Base-by-base conservation (phyloP, 2,113 vertebrate species). In the Spea bombifrons region DNA sequence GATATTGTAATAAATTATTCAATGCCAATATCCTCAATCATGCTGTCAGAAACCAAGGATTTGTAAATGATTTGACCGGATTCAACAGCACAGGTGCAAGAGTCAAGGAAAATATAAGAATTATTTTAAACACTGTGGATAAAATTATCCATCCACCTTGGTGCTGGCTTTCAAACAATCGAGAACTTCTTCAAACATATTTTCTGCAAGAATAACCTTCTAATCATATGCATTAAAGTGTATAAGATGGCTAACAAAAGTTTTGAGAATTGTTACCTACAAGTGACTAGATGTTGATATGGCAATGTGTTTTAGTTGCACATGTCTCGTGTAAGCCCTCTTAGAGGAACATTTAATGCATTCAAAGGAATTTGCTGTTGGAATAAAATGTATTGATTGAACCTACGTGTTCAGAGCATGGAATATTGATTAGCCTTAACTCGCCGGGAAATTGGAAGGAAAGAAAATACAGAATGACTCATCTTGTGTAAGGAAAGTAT, bases 361-460 rank as follows among this genome's bases (percentile, higher is more conserved):
- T 64, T 7, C 61, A 64, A 64, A 13, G 17, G 16, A 64, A 64
- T 17, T 64, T 30, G 5, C 17, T 13, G 61, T 13, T 64, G n/a
- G 30, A 30, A 17, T 3, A 64, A 13, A 13, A 64, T 7, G 4
- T 64, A 64, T 64, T 13, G 61, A 64, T 64, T 64, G n/a, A 16
- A 17, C 61, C 13, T 9, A 46, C 13, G 64, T 69, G 53, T 82
- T 77, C 78, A 83, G 73, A 83, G 72, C 69, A 83, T 83, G 73
- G 74, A 83, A 75, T 83, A 86, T 76, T 88, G 86, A 87, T 86
- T 81, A 80, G 83, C 81, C 75, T 85, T 7, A 17, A 84, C 81
- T 83, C 71, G 81, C 76, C 73, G 84, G 86, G 83, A 87, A 90
- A 87, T 90, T 90, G 90, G 82, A 84, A 63, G 48, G 80, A 71